These are phyloP conservation scores for Gallinago solitaria DNA, from an alignment of 2,797 vertebrate species.

Conservation along the genomic window DNA sequence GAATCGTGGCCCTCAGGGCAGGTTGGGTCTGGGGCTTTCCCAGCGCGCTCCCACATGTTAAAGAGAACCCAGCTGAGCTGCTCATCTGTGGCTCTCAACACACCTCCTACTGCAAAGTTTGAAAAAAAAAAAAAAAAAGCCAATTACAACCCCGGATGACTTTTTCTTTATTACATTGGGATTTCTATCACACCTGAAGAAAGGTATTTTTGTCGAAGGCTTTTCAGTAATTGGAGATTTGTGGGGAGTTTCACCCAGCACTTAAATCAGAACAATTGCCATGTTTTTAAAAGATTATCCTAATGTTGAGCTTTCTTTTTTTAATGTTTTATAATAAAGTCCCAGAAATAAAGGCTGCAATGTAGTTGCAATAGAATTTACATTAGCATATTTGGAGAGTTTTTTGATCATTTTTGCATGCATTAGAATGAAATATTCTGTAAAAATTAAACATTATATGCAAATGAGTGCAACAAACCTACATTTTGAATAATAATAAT, in stretches of 20 bases:
- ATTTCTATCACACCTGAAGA: neutral
- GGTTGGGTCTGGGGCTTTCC: neutral
- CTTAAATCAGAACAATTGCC: constrained; percentile 58
- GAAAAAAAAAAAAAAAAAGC: too few relatives aligned
- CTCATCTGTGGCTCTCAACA: neutral
- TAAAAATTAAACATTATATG: constrained; percentile 80
- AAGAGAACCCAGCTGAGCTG: neutral
- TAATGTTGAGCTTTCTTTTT: constrained; percentile 61
- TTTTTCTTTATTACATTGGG: neutral
- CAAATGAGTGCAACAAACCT: constrained; percentile 71
- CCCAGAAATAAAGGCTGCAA: constrained; percentile 58
- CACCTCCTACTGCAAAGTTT: neutral
- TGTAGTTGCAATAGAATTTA: constrained; percentile 65
- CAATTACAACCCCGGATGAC: neutral
- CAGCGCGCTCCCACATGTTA: neutral
- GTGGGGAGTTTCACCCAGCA: constrained; percentile 23
- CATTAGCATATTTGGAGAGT: constrained; percentile 76
- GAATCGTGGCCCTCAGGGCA: neutral
- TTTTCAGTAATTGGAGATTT: constrained; percentile 29
- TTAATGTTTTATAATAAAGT: constrained; percentile 71
- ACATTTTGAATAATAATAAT: constrained; percentile 76
- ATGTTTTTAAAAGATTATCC: constrained; percentile 68
- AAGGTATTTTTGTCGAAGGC: neutral
- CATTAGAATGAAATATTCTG: constrained; percentile 74
- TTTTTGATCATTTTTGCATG: constrained; percentile 76